Base-by-base conservation (phyloP, 1,140 invertebrate species). In the Atta texana region DNA sequence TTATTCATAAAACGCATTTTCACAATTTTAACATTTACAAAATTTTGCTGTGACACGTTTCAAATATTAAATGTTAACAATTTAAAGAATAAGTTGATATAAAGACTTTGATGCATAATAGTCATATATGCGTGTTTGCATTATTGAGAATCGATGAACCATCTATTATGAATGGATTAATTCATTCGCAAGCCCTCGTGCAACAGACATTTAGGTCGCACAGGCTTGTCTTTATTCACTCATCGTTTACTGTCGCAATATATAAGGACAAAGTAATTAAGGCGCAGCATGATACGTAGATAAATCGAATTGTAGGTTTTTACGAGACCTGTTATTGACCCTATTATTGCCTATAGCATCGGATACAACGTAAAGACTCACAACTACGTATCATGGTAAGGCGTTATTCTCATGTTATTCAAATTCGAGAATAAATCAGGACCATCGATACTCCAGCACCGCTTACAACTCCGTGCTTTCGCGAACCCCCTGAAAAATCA, bases 321-420 rank as follows among this genome's bases (percentile, higher is more conserved):
- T 28, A 51, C 24, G 28, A 71, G 59, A 77, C 53, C 39, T 74
- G n/a, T n/a, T n/a, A n/a, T n/a, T n/a, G n/a, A n/a, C n/a, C n/a
- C n/a, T n/a, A n/a, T n/a, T n/a, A 84, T 51, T 24, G 39, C 28
- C 28, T 31, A 51, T 51, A 16, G 31, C 21, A 5, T 12, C 51
- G 14, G 68, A 87, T 87, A 87, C 44, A 55, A 64, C 59, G 75
- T 39, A 34, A 61, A 49, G 53, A 14, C 14, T 18, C 53, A 61
- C 14, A 55, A 59, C 21, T 49, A 49, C 39, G 53, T 71, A 55
- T 69, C 44, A 53, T 59, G 39, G 75, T 86, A 92, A 92, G 87
- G 87, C 88, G 93, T 91, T 91, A 88, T 85, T 90, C 88, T 91
- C 91, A 92, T 93, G 93, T 93, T 94, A 93, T 94, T 93, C 89